Evolutionary conservation across 2,113 vertebrate genomes (phyloP), one percentile per base, ranked within the genome.

Genomic region (Periophthalmodon schlosseri): DNA sequence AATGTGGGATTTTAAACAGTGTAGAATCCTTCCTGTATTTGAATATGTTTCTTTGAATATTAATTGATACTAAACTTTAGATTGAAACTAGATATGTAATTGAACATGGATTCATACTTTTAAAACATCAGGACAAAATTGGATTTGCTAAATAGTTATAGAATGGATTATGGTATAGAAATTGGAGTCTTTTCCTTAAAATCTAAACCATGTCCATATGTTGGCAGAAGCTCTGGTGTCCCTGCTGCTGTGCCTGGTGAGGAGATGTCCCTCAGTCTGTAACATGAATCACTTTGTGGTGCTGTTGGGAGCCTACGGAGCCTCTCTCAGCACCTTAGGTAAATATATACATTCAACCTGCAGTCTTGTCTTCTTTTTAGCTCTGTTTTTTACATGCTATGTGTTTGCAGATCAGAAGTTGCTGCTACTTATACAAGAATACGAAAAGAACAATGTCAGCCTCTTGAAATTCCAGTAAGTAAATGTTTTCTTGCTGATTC

Each of bases 261-360:
- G 83, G 85, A 87, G 92, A 72, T 95, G 91, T 60, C 95, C 96
- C 0, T 75, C 91, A 1, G 89, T 98, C 24, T 99, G 97, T 54
- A 93, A 91, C 72, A 91, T 79, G 75, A 94, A 81, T 79, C 97
- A 99, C 85, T 96, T 99, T 28, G 89, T 95, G 0, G 93, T 97
- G 54, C 89, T 99, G 39, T 84, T 99, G 15, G 97, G 97, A 83
- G 95, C 97, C 11, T 99, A 99, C 0, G 94, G 96, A 15, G 98
- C 95, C 24, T 95, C 96, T 0, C 91, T 99, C 78, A 95, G 92
- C 52, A 7, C 81, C 46, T 78, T 91, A 85, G 97, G 97, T 11
- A 6, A 5, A 33, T 21, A 28, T 28, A 28, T 28, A 61, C 39
- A 11, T 20, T 20, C 16, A 36, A 36, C 34, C 7, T 34, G 9